Base-by-base conservation (phyloP, 2,113 vertebrate species). In the Thermophis baileyi region DNA sequence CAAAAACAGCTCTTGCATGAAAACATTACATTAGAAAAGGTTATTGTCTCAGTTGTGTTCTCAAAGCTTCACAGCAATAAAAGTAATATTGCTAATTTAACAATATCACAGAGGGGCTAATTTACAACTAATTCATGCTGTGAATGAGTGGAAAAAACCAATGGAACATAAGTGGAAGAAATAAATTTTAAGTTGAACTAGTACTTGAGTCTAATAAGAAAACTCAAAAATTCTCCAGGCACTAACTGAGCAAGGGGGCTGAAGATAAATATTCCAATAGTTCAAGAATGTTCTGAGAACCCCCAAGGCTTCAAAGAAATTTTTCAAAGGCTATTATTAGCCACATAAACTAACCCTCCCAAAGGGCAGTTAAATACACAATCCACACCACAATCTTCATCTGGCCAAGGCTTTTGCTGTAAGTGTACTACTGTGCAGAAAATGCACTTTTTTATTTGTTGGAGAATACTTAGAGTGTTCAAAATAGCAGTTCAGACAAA, bases 371-470 rank as follows among this genome's bases (percentile, higher is more conserved):
- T 51, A 55, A 22, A 57, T 46, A n/a, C 25, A 25, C 25, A 25
- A 74, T 1, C 63, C 22, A 44, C 0, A 0, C 2, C 14, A 50
- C 14, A 4, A 47, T 10, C 40, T 69, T 25, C 30, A 6, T 18
- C 44, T 55, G 14, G 1, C 30, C 86, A 90, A 35, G 40, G 18
- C 10, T 9, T 49, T 85, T 90, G 50, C 69, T 44, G 4, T 57
- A 53, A 96, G 86, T 25, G 88, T 96, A 96, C 95, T 95, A 97
- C 81, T 95, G 96, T 92, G 92, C 93, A 94, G 95, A 57, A 22
- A 35, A 46, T 88, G 8, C n/a, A 2, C 30, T 55, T 91, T 7
- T 22, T 54, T 25, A 35, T 69, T 86, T 16, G 27, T 81, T 81
- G 74, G 18, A 40, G 35, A 40, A 40, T 18, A 81, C 35, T 81